phyloP scores from a whole-genome alignment of 1,140 invertebrate genomes.

The Patella vulgata region DNA sequence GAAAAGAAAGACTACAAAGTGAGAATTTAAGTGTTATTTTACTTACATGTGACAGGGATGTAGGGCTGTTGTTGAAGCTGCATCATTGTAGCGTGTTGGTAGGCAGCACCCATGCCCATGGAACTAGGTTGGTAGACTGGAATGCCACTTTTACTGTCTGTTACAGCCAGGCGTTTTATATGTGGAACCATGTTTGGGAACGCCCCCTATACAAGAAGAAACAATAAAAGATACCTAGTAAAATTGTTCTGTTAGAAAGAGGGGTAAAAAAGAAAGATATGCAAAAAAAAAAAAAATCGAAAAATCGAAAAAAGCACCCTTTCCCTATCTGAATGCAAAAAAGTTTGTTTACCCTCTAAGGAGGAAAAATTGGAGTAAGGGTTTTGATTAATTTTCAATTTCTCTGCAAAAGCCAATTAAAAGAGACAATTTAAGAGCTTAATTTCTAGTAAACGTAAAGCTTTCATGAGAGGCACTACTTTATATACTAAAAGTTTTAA shows the following conservation, averaged over 20 bases:
- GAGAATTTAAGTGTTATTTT: too few species aligned
- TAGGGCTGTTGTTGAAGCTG: slow-evolving; percentile 84
- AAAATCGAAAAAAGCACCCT: slow-evolving; percentile 5
- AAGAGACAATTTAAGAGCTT: too few species aligned
- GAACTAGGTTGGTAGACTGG: slow-evolving; percentile 90
- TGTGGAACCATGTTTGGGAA: slow-evolving; percentile 75
- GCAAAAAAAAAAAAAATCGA: slow-evolving; percentile 11
- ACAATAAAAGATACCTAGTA: background rate
- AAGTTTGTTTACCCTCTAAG: too few species aligned
- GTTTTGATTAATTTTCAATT: too few species aligned
- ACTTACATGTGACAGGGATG: slow-evolving; percentile 69
- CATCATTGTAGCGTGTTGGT: slow-evolving; percentile 82
- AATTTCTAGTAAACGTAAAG: too few species aligned
- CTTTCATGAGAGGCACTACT: too few species aligned
- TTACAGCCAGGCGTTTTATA: slow-evolving; percentile 85
- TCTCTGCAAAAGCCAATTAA: too few species aligned
- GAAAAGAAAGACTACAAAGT: too few species aligned
- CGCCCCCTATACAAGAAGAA: slow-evolving; percentile 21
- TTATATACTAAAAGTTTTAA: too few species aligned
- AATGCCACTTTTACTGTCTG: slow-evolving; percentile 83
- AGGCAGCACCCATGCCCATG: slow-evolving; percentile 74
- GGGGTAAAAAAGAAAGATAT: slow-evolving; percentile 3
- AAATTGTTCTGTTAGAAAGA: background rate
- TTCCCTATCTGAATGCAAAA: too few species aligned
- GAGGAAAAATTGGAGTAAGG: slow-evolving; percentile 3